A percentile compares a stretch with the other conserved stretches of the same genome.
These are phyloP conservation scores for Rotaria sp. DNA, from an alignment of 2,888 invertebrate species.

Conservation along the genomic window DNA sequence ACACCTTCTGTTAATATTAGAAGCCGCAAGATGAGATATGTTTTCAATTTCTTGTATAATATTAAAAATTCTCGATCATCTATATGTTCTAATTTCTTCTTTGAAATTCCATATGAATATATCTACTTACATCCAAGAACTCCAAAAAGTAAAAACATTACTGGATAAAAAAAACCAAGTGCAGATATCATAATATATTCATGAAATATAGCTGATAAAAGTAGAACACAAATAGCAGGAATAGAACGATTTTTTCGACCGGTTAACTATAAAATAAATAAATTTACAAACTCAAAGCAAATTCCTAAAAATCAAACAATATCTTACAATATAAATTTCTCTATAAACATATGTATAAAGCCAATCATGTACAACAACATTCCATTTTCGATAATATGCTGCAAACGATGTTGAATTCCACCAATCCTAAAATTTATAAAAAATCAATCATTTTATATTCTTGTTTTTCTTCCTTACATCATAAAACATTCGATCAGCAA, in stretches of 20 bases:
- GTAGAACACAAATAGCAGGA: constrained; percentile 61
- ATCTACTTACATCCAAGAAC: constrained; percentile 59
- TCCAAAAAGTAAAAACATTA: constrained; percentile 71
- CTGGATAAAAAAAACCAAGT: constrained; percentile 78
- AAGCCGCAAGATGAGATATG: too few relatives aligned
- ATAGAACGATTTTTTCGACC: constrained; percentile 29
- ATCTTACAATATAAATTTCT: constrained; percentile 57
- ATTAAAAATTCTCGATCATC: too few relatives aligned
- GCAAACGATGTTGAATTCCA: constrained; percentile 78
- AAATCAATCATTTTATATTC: constrained; percentile 39
- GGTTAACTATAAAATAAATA: constrained; percentile 30
- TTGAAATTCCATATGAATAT: background rate
- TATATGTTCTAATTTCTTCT: constrained; percentile 36
- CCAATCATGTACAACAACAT: constrained; percentile 90
- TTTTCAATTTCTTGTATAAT: too few relatives aligned
- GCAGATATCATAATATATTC: constrained; percentile 74
- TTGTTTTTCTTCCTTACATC: constrained; percentile 50
- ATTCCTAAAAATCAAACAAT: constrained; percentile 43
- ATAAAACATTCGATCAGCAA: constrained; percentile 77
- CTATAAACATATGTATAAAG: constrained; percentile 78
- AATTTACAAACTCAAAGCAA: constrained; percentile 52
- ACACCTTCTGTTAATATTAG: too few relatives aligned
- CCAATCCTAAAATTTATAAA: constrained; percentile 69
- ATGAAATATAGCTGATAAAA: constrained; percentile 77
- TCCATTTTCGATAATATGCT: constrained; percentile 77